These are phyloP conservation scores for Okamejei kenojei DNA, from an alignment of 2,797 vertebrate genomes.

Conservation along the genomic window DNA sequence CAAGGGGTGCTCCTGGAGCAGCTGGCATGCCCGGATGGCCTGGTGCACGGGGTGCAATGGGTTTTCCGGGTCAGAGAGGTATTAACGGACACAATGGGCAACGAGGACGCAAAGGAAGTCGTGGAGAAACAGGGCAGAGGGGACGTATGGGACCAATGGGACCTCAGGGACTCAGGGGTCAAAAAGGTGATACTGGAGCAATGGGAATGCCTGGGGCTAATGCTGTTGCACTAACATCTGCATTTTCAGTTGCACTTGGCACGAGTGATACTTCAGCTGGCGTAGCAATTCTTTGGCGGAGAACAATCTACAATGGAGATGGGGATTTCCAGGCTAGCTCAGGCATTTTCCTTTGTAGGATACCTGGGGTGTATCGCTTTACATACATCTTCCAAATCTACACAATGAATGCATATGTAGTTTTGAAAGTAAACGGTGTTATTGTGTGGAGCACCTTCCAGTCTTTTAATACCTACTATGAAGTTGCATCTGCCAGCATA, in stretches of 20 bases:
- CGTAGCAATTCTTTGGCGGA: background rate
- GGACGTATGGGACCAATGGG: background rate
- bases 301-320: background rate
- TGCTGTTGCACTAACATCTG: background rate
- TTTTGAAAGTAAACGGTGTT: background rate
- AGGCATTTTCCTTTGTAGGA: background rate
- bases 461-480: background rate
- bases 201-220: background rate
- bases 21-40: background rate
- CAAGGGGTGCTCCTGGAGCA: background rate
- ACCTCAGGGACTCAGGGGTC: background rate
- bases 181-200: background rate
- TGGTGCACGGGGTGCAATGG: background rate
- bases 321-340: background rate
- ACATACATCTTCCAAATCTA: background rate
- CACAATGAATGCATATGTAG: background rate
- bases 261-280: background rate
- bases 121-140: background rate
- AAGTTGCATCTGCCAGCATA: background rate
- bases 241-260: background rate
- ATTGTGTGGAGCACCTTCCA: background rate
- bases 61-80: background rate
- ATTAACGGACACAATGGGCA: background rate
- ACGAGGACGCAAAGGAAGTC: background rate
- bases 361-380: background rate